Base-by-base conservation (phyloP, 2,797 vertebrate species). In the Pseudochaenichthys georgianus region DNA sequence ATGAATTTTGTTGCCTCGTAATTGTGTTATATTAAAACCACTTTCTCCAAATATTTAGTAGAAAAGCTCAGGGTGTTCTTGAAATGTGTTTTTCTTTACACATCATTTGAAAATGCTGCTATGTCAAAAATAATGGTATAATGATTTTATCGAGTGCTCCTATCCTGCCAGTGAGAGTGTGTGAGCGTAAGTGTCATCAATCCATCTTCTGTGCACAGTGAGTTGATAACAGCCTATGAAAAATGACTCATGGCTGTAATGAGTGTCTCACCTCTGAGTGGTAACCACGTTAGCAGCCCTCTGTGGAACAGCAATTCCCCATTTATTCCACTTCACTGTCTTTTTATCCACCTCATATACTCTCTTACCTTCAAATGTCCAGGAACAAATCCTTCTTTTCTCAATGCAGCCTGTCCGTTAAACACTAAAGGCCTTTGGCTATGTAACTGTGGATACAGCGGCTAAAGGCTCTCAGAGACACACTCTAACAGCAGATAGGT, bases 181-280 rank as follows among this genome's bases (percentile, higher is more conserved):
- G 80, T 78, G 85, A 84, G 89, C 76, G 73, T 92, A 92, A 95
- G 93, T 93, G 93, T 93, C 94, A 94, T 82, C 86, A 92, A 94
- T 95, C 92, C 87, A 91, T 95, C 94, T 92, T 94, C 81, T 87
- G 79, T 81, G 91, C 90, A 85, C 87, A 73, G 87, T 84, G 80
- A 88, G 74, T 89, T 91, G 92, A 94, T 94, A 94, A 90, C 86
- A 89, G 92, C 74, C 47, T 50, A 88, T 93, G 91, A 93, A 92
- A 92, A 92, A 94, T 94, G 92, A 91, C 74, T 94, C 78, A 55
- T 54, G 76, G 69, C 77, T 80, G 46, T 91, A 94, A 94, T 94
- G 92, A 92, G 88, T 80, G 90, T 84, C 88, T 88, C 88, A 86
- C 81, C 86, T 92, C 84, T 77, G 70, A 73, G 74, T 70, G 88